These are phyloP conservation scores for Cyclopterus lumpus DNA, from an alignment of 2,797 vertebrate genomes.

Conservation along the genomic window DNA sequence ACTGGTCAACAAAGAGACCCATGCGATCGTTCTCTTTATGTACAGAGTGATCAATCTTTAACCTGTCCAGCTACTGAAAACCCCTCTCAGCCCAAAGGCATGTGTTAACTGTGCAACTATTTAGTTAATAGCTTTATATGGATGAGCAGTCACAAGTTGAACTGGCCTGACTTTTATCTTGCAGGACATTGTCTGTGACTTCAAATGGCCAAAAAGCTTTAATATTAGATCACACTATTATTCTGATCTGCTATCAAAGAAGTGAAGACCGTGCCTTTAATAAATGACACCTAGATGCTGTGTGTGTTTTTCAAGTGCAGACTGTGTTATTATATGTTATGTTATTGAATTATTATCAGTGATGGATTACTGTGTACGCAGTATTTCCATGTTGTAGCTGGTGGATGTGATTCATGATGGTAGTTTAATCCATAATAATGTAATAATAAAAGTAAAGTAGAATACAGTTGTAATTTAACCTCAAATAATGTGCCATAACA, in stretches of 20 bases:
- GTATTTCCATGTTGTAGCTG: not conserved
- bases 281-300: not conserved
- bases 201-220: not conserved
- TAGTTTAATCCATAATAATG: not conserved
- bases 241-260: not conserved
- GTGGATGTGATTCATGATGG: not conserved
- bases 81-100: slow-evolving; percentile 23
- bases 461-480: not conserved
- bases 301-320: not conserved
- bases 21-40: slow-evolving; percentile 51
- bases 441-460: not conserved
- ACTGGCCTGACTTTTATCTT: not conserved
- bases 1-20: slow-evolving; percentile 22
- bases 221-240: not conserved
- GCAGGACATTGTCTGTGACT: not conserved
- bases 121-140: not conserved
- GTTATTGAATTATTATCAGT: not conserved
- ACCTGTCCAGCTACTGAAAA: slow-evolving; percentile 56
- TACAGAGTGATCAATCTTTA: slow-evolving; percentile 77
- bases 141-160: not conserved
- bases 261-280: not conserved
- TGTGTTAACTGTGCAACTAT: slow-evolving; percentile 30
- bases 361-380: not conserved
- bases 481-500: not conserved
- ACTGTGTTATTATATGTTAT: not conserved